phyloP scores from a whole-genome alignment of 2,888 invertebrate species.

The Rosalia funebris region DNA sequence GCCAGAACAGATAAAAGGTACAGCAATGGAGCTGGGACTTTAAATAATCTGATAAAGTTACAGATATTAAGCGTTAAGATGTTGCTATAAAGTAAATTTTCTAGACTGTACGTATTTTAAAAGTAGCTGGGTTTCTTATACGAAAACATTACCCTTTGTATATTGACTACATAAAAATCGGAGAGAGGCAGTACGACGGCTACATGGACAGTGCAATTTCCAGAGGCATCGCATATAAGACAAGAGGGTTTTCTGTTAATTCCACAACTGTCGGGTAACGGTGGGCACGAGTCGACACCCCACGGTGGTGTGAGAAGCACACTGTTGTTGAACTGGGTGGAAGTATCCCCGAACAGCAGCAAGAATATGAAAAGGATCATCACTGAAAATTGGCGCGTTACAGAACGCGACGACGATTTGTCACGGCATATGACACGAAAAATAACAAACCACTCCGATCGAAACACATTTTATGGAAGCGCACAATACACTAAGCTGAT shows the following conservation, averaged over 20 bases:
- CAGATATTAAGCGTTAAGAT: too few relatives aligned
- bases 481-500: constrained; percentile 53
- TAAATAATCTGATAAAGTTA: too few relatives aligned
- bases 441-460: constrained; percentile 41
- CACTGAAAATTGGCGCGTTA: constrained; percentile 36
- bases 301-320: constrained; percentile 43
- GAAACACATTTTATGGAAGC: constrained; percentile 52
- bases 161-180: constrained; percentile 67
- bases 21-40: too few relatives aligned
- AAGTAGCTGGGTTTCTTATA: too few relatives aligned
- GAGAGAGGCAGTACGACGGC: constrained; percentile 73
- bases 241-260: constrained; percentile 29
- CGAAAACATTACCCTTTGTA: constrained; percentile 63
- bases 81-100: too few relatives aligned
- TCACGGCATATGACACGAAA: constrained; percentile 40
- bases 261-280: constrained; percentile 26
- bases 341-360: constrained; percentile 35
- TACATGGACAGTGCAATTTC: constrained; percentile 71
- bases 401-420: constrained; percentile 10
- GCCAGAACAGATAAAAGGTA: too few relatives aligned
- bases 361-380: constrained; percentile 41
- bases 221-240: constrained; percentile 57
- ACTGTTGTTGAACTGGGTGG: constrained; percentile 44
- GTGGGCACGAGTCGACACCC: constrained; percentile 36
- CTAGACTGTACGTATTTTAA: too few relatives aligned